Evolutionary conservation across 1,140 invertebrate species (phyloP), one percentile per base, ranked within the genome.

Genomic region (Mylabris phalerata): DNA sequence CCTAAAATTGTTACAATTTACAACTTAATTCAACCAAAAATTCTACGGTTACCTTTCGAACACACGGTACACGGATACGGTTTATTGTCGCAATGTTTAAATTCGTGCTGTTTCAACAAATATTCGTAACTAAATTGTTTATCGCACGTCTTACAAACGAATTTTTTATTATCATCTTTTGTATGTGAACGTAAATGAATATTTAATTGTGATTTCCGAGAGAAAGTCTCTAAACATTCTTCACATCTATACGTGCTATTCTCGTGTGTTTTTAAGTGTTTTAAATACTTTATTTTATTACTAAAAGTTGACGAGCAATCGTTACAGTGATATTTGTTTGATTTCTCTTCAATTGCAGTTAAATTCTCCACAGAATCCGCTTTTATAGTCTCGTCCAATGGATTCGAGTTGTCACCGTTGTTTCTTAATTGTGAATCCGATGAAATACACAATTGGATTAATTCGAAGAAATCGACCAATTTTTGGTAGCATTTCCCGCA

Each of bases 61-160:
- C 71, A 72, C 46, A 64, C 56, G n/a, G 38, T 56, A 60, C 71
- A 73, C n/a, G 66, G 65, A 57, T 65, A 78, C 0, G 74, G 74
- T 55, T 78, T 78, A 19, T 67, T 63, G 4, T 70, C 71, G 4
- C 66, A 63, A 55, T 78, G 77, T 46, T 64, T 71, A 41, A 61
- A 68, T 24, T 60, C 50, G 52, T 71, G 70, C 42, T 65, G 63
- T 42, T 65, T 70, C 42, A 70, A 49, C 39, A 69, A 59, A 58
- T 69, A 68, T 43, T 58, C 57, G 52, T 66, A 68, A 24, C 51
- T 60, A 51, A 74, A 79, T 0, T 68, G 65, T 59, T 79, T 76
- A 10, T 67, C 68, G 62, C 82, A 84, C 3, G 75, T 66, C 4
- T 74, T 71, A 67, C 82, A 83, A 52, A 71, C 67, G 60, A 77